A percentile compares a stretch with the other conserved stretches of the same genome.
Conservation (phyloP, 2,113 vertebrate genomes). For the Halcyon senegalensis region DNA sequence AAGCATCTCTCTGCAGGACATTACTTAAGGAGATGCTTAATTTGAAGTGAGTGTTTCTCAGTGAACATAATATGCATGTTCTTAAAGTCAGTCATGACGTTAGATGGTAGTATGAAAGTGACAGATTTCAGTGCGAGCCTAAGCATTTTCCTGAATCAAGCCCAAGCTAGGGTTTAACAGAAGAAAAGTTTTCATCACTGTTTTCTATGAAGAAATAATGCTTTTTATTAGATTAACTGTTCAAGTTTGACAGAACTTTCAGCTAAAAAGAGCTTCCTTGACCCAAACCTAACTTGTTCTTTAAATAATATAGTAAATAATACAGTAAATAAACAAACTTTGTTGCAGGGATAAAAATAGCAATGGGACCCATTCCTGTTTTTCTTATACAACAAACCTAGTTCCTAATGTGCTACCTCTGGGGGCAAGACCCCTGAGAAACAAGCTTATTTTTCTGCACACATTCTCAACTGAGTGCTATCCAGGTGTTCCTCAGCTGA, state of each 20-base stretch:
- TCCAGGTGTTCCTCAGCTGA: slow-evolving; percentile 35
- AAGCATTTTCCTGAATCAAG: not conserved
- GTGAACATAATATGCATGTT: not conserved
- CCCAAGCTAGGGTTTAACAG: not conserved
- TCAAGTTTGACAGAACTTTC: not conserved
- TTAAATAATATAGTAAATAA: not conserved
- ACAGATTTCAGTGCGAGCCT: not conserved
- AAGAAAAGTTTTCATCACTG: not conserved
- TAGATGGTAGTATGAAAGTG: not conserved
- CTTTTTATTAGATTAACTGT: not conserved
- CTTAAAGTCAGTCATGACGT: not conserved
- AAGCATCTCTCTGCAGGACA: not conserved
- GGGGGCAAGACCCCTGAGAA: not conserved
- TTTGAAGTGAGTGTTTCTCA: not conserved
- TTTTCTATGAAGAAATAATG: not conserved
- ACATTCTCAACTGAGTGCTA: not conserved
- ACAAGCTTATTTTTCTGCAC: slow-evolving; percentile 25
- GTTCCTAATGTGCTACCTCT: not conserved
- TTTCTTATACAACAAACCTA: not conserved
- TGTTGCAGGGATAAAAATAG: not conserved
- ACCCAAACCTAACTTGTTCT: not conserved
- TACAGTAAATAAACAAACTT: not conserved
- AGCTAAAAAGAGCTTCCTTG: not conserved
- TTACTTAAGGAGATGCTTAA: not conserved
- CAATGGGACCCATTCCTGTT: not conserved